Percentiles rank a stretch among this genome's conserved stretches.
These are phyloP conservation scores for Takifugu rubripes DNA, from an alignment of 2,797 vertebrate species.

Conservation along the genomic window DNA sequence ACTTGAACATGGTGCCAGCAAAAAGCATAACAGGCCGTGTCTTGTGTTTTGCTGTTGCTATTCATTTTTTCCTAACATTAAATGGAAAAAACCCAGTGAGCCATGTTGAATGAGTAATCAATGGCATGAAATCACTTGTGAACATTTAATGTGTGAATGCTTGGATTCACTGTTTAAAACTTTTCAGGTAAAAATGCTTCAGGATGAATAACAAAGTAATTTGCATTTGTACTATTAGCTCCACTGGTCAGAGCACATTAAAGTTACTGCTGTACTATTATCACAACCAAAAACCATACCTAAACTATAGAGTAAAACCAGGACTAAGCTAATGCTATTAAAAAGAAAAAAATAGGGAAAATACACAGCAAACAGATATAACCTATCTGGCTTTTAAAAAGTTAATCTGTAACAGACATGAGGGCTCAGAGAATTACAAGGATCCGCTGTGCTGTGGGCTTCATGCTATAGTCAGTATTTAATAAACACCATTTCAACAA, in stretches of 20 bases:
- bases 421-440: background rate
- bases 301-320: too few relatives aligned
- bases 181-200: too few relatives aligned
- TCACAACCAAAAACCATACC: too few relatives aligned
- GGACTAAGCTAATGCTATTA: too few relatives aligned
- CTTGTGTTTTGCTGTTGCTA: background rate
- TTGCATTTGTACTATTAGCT: too few relatives aligned
- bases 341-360: too few relatives aligned
- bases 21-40: background rate
- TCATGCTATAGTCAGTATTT: conserved; percentile 27
- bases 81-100: background rate
- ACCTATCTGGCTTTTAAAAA: conserved; percentile 7
- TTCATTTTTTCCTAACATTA: background rate
- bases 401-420: conserved; percentile 11
- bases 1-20: background rate
- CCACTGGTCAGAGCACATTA: too few relatives aligned
- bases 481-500: conserved; percentile 39
- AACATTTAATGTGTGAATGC: background rate
- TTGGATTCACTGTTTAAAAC: background rate
- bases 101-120: background rate
- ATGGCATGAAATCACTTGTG: background rate
- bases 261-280: too few relatives aligned
- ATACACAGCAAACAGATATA: conserved; percentile 6
- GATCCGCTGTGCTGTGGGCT: conserved; percentile 14
- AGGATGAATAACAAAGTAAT: too few relatives aligned